Evolutionary conservation across 1,140 invertebrate genomes (phyloP), one percentile per base, ranked within the genome.

Genomic region (Aphelinus atriplicis): DNA sequence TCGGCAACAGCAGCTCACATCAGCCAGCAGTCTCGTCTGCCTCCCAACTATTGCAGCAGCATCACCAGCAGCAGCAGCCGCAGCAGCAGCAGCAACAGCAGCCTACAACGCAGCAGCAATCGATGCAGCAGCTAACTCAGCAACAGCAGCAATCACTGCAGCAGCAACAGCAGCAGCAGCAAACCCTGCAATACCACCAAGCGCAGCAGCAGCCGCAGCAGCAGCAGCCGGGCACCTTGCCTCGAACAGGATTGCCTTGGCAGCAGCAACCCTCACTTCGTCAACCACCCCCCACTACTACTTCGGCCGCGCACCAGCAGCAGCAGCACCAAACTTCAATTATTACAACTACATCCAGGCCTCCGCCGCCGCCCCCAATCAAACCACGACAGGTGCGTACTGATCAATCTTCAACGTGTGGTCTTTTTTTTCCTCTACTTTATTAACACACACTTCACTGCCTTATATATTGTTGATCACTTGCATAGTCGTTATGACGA

Each of bases 371-470:
- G 89, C 90, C 88, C 78, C 91, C 88, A 86, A 91, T 90, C 91
- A 92, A 91, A 88, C 92, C 91, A 88, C 92, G 91, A 87, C 92
- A 92, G 91, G 92, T 88, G 79, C 55, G 78, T 60, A 26, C 26
- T 26, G 26, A 26, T 26, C 26, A 26, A 26, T 26, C 26, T 26
- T 26, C 26, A 26, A 26, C 26, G 26, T 0, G 26, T 26, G 0
- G 26, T 26, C 10, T 57, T 57, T 57, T 10, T 1, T 57, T 57
- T 7, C 4, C 10, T 57, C 3, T 57, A 61, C 9, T 61, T 43
- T 43, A 42, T 43, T 53, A 50, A 65, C 43, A 51, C 50, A 48
- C 0, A 47, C 55, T 56, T 68, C 7, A 56, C 45, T 63, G 58
- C 57, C n/a, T 63, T 62, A 42, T 26, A 26, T 55, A 46, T 53